phyloP scores from a whole-genome alignment of 2,797 vertebrate genomes.

The Bucorvus abyssinicus region DNA sequence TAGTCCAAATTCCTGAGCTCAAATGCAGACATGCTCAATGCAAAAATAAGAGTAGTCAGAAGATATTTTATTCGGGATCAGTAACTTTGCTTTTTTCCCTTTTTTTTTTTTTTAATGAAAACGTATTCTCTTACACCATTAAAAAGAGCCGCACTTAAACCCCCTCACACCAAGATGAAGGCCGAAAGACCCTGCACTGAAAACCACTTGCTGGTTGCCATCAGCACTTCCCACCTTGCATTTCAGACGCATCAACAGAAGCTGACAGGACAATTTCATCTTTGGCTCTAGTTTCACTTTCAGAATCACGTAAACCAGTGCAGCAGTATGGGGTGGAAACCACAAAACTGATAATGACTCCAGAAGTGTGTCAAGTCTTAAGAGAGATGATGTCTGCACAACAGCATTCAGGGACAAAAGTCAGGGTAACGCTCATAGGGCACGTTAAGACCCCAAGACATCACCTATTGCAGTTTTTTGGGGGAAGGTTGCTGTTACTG shows the following conservation, averaged over 20 bases:
- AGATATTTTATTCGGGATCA: not conserved
- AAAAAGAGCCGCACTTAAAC: not conserved
- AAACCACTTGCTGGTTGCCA: rapidly evolving
- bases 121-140: not conserved
- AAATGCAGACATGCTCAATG: rapidly evolving
- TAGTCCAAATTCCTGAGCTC: not conserved
- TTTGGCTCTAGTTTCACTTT: not conserved
- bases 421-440: rapidly evolving
- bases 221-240: not conserved
- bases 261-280: not conserved
- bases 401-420: not conserved
- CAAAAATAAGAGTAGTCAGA: not conserved
- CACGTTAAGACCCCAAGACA: not conserved
- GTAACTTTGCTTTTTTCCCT: not conserved
- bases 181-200: not conserved
- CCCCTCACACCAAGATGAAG: not conserved
- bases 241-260: not conserved
- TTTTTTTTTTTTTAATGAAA: not conserved
- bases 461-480: rapidly evolving
- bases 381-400: not conserved
- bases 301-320: not conserved
- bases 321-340: not conserved
- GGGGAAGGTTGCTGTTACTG: not conserved
- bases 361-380: not conserved
- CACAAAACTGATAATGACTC: not conserved